phyloP scores from a whole-genome alignment of 2,888 invertebrate genomes.

The Nudaria mundana region DNA sequence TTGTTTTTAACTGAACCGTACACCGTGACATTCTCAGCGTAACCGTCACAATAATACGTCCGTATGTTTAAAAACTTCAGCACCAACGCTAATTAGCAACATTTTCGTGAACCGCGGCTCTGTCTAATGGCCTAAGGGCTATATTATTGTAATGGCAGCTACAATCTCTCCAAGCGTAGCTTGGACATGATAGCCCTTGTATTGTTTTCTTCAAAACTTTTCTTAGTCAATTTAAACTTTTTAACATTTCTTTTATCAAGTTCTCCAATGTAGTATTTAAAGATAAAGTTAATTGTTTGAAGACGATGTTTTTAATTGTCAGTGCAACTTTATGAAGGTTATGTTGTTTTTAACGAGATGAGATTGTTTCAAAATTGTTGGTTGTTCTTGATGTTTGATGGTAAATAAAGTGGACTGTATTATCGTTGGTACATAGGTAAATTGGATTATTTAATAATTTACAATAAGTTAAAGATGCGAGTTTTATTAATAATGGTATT shows the following conservation, averaged over 20 bases:
- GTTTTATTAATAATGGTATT: too few species aligned
- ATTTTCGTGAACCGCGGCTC: constrained; percentile 26
- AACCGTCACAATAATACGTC: background rate
- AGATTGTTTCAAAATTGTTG: too few species aligned
- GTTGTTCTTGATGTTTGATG: too few species aligned
- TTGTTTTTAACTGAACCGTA: too few species aligned
- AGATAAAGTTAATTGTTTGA: background rate
- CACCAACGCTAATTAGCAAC: constrained; percentile 42
- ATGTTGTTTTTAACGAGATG: too few species aligned
- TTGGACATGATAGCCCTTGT: constrained; percentile 27
- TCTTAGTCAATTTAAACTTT: constrained; percentile 43
- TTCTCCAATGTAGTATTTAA: constrained; percentile 3
- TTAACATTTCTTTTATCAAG: constrained; percentile 21
- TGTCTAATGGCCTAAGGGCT: constrained; percentile 43
- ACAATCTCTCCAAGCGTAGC: constrained; percentile 15
- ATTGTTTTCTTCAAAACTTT: constrained; percentile 35
- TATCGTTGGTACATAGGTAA: too few species aligned
- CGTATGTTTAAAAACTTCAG: constrained; percentile 22
- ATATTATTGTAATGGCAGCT: constrained; percentile 46
- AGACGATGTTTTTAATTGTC: constrained; percentile 3
- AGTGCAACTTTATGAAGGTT: too few species aligned
- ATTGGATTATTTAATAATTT: too few species aligned
- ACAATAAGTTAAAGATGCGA: too few species aligned
- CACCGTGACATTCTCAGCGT: background rate
- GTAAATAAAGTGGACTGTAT: too few species aligned